Base-by-base conservation (phyloP, 2,113 vertebrate species). In the Misgurnus mizolepis region DNA sequence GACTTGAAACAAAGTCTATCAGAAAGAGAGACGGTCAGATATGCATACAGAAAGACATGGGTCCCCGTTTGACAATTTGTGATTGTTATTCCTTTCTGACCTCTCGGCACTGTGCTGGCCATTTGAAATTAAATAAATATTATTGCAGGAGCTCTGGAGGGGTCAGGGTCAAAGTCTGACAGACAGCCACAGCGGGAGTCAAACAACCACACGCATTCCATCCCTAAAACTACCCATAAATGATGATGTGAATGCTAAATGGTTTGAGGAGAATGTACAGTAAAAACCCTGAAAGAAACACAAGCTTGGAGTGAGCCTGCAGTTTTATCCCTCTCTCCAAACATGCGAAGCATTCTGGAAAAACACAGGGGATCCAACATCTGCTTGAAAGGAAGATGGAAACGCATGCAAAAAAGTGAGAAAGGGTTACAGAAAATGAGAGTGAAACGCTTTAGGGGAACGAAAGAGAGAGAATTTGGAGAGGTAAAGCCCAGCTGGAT, bases 101-200 rank as follows among this genome's bases (percentile, higher is more conserved):
- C 76, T 62, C 53, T 15, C 6, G 66, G 56, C 53, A 18, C 43
- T 58, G 66, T 47, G 73, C 67, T 76, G 56, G 40, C 45, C 50
- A 50, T 61, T 17, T 43, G 60, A 73, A 80, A 86, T 83, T 67
- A 86, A 86, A 86, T 86, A 86, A 80, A 83, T 86, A 84, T 86
- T 83, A 82, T 78, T 12, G 61, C 56, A 76, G 67, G 75, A 62
- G 68, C 45, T 58, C 58, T n/a, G 73, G 60, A 68, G 60, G 75
- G 75, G 69, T 83, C 78, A 79, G 83, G 78, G 83, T 78, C 78
- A 84, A 67, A 80, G 45, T 78, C 77, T 82, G 83, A 84, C 80
- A 78, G 82, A 80, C 80, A 78, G 65, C 49, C 67, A 49, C 62
- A 53, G 78, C 50, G 58, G 61, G 65, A 65, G 47, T 45, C 68